phyloP scores from a whole-genome alignment of 1,140 invertebrate species.

The Hermatobates lingyangjiaoensis region DNA sequence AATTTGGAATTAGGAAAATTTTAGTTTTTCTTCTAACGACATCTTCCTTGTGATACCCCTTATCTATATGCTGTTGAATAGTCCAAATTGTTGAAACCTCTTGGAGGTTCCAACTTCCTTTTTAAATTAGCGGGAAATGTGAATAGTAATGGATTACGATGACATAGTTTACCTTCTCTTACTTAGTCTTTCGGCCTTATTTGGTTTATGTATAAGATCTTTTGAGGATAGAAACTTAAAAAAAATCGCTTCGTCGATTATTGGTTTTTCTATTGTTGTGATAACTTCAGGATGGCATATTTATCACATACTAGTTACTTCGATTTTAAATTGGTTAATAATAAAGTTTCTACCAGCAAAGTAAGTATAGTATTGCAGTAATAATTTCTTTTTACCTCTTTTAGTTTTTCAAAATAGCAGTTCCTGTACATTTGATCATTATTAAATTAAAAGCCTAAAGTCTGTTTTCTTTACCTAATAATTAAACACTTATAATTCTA shows the following conservation, averaged over 20 bases:
- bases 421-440: too few relatives aligned
- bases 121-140: neutral
- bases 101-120: too few relatives aligned
- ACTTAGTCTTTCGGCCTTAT: neutral
- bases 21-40: too few relatives aligned
- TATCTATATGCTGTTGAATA: too few relatives aligned
- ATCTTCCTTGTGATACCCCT: too few relatives aligned
- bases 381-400: too few relatives aligned
- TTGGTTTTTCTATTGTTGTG: neutral
- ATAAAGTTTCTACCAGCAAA: neutral
- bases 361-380: constrained; percentile 3
- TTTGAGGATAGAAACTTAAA: neutral
- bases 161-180: constrained; percentile 4
- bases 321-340: neutral
- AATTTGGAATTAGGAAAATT: too few relatives aligned
- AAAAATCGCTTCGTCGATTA: neutral
- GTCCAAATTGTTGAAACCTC: too few relatives aligned
- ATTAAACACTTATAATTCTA: too few relatives aligned
- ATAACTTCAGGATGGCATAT: constrained; percentile 1
- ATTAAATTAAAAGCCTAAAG: too few relatives aligned
- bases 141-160: constrained; percentile 4
- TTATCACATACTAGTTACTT: neutral
- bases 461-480: too few relatives aligned
- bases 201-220: neutral
- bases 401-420: too few relatives aligned